phyloP scores from a whole-genome alignment of 2,888 invertebrate species.

The Erannis defoliaria region DNA sequence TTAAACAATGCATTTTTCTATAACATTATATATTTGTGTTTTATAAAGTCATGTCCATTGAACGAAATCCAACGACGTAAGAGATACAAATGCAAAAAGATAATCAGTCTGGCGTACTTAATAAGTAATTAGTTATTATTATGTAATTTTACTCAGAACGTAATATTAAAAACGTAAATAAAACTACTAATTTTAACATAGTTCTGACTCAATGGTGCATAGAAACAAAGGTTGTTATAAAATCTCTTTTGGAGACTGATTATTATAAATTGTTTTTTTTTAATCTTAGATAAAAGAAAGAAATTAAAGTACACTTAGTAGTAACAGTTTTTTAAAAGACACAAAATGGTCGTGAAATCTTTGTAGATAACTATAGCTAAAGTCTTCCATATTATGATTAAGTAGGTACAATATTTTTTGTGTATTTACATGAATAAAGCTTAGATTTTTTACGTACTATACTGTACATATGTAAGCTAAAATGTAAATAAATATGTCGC shows the following conservation, averaged over 20 bases:
- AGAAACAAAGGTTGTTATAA: constrained; percentile 68
- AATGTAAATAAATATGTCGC: constrained; percentile 42
- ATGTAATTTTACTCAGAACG: background rate
- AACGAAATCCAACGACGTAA: too few species aligned
- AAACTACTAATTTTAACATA: constrained; percentile 39
- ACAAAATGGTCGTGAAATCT: constrained; percentile 48
- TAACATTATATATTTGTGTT: too few species aligned
- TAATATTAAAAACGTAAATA: constrained; percentile 19
- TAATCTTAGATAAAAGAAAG: constrained; percentile 50
- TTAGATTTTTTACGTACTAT: background rate
- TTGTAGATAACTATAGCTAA: constrained; percentile 66
- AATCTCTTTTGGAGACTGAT: constrained; percentile 79
- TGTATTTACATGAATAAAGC: constrained; percentile 40
- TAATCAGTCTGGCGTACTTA: background rate
- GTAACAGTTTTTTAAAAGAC: constrained; percentile 65
- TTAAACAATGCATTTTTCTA: too few species aligned
- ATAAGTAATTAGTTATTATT: background rate
- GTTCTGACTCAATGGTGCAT: constrained; percentile 62
- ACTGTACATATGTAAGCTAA: constrained; percentile 3
- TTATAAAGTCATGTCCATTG: too few species aligned
- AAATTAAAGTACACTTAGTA: constrained; percentile 61
- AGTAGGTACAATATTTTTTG: constrained; percentile 64
- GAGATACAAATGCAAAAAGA: too few species aligned
- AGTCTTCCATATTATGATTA: constrained; percentile 67
- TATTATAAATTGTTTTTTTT: constrained; percentile 73